Percentiles rank a stretch among this genome's conserved stretches.
These are phyloP conservation scores for Caenorhabditis afra DNA, from an alignment of 2,888 invertebrate species.

Conservation along the genomic window DNA sequence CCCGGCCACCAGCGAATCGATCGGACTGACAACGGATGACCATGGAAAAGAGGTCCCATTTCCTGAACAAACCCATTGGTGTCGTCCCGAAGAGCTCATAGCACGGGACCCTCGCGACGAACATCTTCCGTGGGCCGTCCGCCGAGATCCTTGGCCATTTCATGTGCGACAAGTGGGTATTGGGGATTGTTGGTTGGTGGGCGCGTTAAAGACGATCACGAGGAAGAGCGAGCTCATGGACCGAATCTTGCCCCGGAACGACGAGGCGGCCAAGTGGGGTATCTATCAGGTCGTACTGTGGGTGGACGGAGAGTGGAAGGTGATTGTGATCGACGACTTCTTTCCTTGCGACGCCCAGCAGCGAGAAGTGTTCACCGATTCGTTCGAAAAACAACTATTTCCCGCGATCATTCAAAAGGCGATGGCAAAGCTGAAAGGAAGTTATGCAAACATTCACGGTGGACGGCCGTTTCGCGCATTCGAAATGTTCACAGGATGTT, in stretches of 20 bases:
- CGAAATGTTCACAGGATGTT: too few relatives aligned
- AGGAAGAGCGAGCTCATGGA: not conserved
- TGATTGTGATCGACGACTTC: not conserved
- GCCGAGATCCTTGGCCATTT: not conserved
- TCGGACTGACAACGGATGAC: not conserved
- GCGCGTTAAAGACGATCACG: not conserved
- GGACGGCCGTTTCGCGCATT: too few relatives aligned
- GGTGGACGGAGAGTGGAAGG: not conserved
- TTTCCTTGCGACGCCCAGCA: not conserved
- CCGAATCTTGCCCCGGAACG: not conserved
- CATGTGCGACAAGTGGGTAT: not conserved
- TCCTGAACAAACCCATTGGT: not conserved
- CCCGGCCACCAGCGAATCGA: too few relatives aligned
- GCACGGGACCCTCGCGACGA: not conserved
- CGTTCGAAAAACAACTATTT: too few relatives aligned
- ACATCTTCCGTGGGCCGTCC: not conserved
- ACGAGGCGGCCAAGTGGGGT: not conserved
- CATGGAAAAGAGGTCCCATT: not conserved
- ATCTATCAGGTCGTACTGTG: not conserved
- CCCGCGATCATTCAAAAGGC: too few relatives aligned
- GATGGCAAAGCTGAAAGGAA: too few relatives aligned
- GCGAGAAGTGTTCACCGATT: not conserved
- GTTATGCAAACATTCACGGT: too few relatives aligned
- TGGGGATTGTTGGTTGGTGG: not conserved
- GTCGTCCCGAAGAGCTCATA: not conserved